Evolutionary conservation across 1,140 invertebrate genomes (phyloP).

Genomic region (Megathymus violae): DNA sequence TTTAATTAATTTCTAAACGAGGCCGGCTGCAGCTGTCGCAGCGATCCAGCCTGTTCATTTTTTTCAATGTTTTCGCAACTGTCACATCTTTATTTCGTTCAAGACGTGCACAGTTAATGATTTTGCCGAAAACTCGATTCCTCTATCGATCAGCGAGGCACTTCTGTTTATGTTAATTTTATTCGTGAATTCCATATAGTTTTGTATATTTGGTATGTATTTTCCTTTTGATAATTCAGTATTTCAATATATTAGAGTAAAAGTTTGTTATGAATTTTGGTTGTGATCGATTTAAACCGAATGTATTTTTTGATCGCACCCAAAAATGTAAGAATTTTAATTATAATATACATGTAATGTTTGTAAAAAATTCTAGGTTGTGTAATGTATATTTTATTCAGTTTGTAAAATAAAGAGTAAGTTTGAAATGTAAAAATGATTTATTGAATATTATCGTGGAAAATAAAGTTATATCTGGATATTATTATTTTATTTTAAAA

Average conservation of each 20-base stretch:
- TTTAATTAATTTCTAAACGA: background rate
- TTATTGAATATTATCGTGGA: constrained; percentile 35
- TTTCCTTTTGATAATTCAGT: constrained; percentile 16
- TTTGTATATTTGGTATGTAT: constrained; percentile 16
- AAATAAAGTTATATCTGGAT: constrained; percentile 40
- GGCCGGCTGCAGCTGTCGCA: background rate
- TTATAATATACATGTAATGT: constrained; percentile 43
- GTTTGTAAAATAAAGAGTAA: constrained; percentile 53
- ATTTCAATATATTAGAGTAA: constrained; percentile 19
- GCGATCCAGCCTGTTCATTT: background rate
- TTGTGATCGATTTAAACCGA: constrained; percentile 71
- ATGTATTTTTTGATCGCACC: constrained; percentile 70
- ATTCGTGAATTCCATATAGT: constrained; percentile 12
- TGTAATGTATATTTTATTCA: constrained; percentile 55
- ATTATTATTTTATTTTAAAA: too few species aligned
- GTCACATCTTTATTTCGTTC: constrained; percentile 68
- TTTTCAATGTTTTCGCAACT: constrained; percentile 41
- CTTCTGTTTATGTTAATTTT: constrained; percentile 8
- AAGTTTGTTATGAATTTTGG: constrained; percentile 56
- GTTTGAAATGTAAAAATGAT: constrained; percentile 40
- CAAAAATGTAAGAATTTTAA: constrained; percentile 52
- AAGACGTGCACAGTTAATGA: constrained; percentile 66
- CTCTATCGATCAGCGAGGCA: constrained; percentile 33
- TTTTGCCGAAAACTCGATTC: constrained; percentile 40
- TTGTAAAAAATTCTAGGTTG: constrained; percentile 40